Evolutionary conservation across 2,113 vertebrate species (phyloP), one percentile per base, ranked within the genome.

Genomic region (Sminthopsis crassicaudata): DNA sequence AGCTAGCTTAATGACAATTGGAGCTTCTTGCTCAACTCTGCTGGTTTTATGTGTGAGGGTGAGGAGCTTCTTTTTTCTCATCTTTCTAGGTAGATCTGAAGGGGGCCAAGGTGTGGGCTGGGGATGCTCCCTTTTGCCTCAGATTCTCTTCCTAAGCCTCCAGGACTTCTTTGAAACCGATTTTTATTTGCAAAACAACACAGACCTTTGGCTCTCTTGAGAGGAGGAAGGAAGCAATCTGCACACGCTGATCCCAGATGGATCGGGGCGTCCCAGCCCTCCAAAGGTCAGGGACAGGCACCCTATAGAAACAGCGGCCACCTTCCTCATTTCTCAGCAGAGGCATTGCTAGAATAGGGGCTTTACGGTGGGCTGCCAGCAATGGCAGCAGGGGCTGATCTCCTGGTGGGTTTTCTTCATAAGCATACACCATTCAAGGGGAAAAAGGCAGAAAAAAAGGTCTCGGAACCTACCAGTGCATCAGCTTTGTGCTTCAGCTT

Each of bases 401-500:
- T 7, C 36, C 36, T 51, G 91, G 24, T 93, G 57, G 84, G 42
- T 91, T 91, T 96, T 53, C 36, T 67, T 96, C 93, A 50, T 53
- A 89, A 94, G 92, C 4, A 90, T 11, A 90, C 94, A 11, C 3
- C 1, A 27, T 94, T 25, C 52, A 96, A 94, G 50, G 91, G 52
- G 96, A 8, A 91, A 76, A 94, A 36, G 53, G 26, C 36, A 11
- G 51, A 0, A 0, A 0, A 46, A 67, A 9, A 7, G 52, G 4
- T 22, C n/a, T 90, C 55, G 91, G 55, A 53, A 98, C 99, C 91
- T 99, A 99, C 99, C 99, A 99, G 97, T 94, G 99, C 99, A 54
- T 99, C 99, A 42, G 99, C 99, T 98, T 99, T 99, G 99, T 99
- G 99, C 98, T 99, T 99, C 91, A 99, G 98, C 97, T 99, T 99